Evolutionary conservation across 2,797 vertebrate genomes (phyloP), one percentile per base, ranked within the genome.

Genomic region (Morelia viridis): DNA sequence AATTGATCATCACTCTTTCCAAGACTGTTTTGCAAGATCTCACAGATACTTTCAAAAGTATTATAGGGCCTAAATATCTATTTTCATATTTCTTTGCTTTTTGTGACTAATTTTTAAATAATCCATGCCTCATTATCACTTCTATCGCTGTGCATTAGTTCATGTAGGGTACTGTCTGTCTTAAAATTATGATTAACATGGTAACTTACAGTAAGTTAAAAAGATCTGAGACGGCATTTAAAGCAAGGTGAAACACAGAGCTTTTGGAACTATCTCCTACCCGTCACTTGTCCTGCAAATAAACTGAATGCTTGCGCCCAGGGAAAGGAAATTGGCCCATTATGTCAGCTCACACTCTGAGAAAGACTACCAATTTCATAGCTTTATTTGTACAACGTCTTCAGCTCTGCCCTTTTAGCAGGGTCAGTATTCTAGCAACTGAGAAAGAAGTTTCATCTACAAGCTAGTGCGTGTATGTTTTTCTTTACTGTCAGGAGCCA

Each of bases 271-370:
- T 91, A 91, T 96, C 96, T 96, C 92, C 95, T 95, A 35, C 91
- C 95, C 96, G 96, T 97, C 97, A 97, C 95, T 95, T 95, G 96
- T 95, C 94, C 96, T 94, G 56, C 94, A 89, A 95, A 95, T 93
- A 87, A 92, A 95, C 96, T 95, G 95, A 94, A 96, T 96, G 95
- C 94, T 96, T 95, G 96, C 90, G 97, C 97, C 96, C 97, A 19
- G 60, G 97, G 95, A 96, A 89, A 9, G 93, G 60, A 89, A 92
- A 95, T 91, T 95, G 2, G 89, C 95, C 96, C 96, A 94, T 97
- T 97, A 96, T 97, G 96, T 97, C 96, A 95, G 96, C 97, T 97
- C 95, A 95, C 97, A 97, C 96, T 96, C 96, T 64, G 94, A 93
- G 96, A 96, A 93, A 94, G 93, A 61, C 96, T 94, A 2, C 95